Base-by-base conservation (phyloP, 2,888 invertebrate genomes). In the Eupsilia transversa region DNA sequence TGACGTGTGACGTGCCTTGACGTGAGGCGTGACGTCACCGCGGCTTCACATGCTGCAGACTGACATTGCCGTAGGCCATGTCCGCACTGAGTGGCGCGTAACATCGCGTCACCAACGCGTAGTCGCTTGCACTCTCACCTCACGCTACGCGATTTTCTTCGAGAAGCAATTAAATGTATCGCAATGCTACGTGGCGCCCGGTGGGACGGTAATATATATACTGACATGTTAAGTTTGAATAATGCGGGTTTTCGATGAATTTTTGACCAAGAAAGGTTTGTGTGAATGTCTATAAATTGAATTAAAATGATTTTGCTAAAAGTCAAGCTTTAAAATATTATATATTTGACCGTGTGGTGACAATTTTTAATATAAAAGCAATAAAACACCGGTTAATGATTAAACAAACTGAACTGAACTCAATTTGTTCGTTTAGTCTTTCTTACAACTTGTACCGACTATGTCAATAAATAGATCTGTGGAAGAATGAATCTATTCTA, bases 1-100 rank as follows among this genome's bases (percentile, higher is more conserved):
- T 35, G 30, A 72, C n/a, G 27, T 20, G n/a, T 9, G 91, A 92
- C 89, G 89, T 87, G 87, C 92, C 94, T 52, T 93, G 94, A 94
- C 84, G 61, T 64, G 57, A 57, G 46, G 33, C 35, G 38, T 64
- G 33, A 41, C 74, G 59, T 57, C 43, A 60, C 70, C 54, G 59
- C 60, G 64, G 56, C 73, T 10, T 17, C 54, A 3, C 43, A 56
- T 59, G n/a, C 72, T 43, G 69, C 17, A 52, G 46, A 61, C 79
- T 43, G 66, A 64, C 71, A 49, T 4, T 38, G 72, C 63, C 52
- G 7, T 27, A 23, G 12, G 41, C 41, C 60, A 43, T 30, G 65
- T 65, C 33, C 35, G 38, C 10, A 52, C 46, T 9, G 54, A 41
- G 82, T 23, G 38, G 52, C 49, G 46, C 64, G 64, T 60, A 27